A percentile compares a stretch with the other conserved stretches of the same genome.
These are phyloP conservation scores for Ataeniobius toweri DNA, from an alignment of 2,797 vertebrate genomes.

Conservation along the genomic window DNA sequence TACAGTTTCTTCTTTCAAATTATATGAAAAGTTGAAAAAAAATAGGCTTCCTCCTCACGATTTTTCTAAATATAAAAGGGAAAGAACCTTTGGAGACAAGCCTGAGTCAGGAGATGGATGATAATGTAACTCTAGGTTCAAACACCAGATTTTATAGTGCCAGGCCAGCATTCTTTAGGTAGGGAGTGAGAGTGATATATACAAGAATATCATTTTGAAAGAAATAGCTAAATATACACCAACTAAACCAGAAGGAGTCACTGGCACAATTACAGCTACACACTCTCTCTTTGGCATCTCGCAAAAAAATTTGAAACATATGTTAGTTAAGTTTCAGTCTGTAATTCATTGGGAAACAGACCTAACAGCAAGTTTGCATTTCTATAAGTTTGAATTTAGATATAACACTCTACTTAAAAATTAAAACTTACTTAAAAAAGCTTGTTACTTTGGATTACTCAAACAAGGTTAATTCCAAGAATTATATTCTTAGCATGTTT, in stretches of 20 bases:
- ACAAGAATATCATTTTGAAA: conserved; percentile 2
- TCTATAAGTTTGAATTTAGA: not conserved
- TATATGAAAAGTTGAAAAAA: conserved; percentile 13
- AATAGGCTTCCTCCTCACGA: not conserved
- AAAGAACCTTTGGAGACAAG: conserved; percentile 1
- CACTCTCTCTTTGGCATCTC: not conserved
- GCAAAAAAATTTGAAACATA: not conserved
- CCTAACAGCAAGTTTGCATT: not conserved
- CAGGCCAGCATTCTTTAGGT: not conserved
- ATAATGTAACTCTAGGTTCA: conserved; percentile 39
- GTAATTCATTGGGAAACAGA: not conserved
- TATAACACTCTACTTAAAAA: not conserved
- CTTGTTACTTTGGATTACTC: not conserved
- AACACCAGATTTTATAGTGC: conserved; percentile 29
- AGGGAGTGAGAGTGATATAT: not conserved
- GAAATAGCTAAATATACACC: not conserved
- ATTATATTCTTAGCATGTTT: not conserved
- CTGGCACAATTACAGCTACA: conserved; percentile 2
- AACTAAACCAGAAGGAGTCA: not conserved
- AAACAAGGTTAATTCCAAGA: not conserved
- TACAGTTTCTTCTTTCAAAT: conserved; percentile 37
- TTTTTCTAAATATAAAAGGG: conserved; percentile 10
- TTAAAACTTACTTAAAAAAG: not conserved
- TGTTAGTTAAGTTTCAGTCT: not conserved
- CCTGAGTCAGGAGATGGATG: conserved; percentile 40